Conservation (phyloP, 2,888 invertebrate genomes). For the Rotaria sp. region DNA sequence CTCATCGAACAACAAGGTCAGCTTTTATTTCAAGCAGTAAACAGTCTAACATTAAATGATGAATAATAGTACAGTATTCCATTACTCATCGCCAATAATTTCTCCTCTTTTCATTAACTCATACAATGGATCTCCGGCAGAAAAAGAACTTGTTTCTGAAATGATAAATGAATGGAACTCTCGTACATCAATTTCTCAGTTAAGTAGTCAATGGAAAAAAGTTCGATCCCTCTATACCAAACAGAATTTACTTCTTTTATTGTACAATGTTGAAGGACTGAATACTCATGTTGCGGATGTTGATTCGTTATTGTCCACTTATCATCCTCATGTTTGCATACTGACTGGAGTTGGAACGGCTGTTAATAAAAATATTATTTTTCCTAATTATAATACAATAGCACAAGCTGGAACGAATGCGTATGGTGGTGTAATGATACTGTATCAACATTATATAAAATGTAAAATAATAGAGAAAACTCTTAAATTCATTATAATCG, state of each 20-base stretch:
- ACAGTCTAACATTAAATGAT: background rate
- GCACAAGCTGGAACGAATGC: background rate
- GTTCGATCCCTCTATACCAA: background rate
- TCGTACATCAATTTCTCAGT: background rate
- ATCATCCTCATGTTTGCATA: background rate
- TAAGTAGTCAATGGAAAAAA: background rate
- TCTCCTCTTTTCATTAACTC: background rate
- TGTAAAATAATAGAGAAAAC: background rate
- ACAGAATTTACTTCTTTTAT: background rate
- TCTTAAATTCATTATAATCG: background rate
- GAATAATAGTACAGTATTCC: background rate
- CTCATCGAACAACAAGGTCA: background rate
- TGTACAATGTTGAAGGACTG: background rate
- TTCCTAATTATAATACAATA: background rate
- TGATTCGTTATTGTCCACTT: background rate
- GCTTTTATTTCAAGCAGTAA: background rate
- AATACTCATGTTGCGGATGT: background rate
- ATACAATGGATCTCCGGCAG: background rate
- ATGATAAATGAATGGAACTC: background rate
- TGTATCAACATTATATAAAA: background rate
- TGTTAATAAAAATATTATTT: background rate
- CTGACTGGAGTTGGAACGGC: background rate
- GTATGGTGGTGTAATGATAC: background rate
- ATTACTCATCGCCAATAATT: background rate
- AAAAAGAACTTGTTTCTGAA: background rate